Percentiles rank a stretch among this genome's conserved stretches.
Conservation (phyloP, 92 coral and sea anemone genomes). For the Micromussa lordhowensis region DNA sequence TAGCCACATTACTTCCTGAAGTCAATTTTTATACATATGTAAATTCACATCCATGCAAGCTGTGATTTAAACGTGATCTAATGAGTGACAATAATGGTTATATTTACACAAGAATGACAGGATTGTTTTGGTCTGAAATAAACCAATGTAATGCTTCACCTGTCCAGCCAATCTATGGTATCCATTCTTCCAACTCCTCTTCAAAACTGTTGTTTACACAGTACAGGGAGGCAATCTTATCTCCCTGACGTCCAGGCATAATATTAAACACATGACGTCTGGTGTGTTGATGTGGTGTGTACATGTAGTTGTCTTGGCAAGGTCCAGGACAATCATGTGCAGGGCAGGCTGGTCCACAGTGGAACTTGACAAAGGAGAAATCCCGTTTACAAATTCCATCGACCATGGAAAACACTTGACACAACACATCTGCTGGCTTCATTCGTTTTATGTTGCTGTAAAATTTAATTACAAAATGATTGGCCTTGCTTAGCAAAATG, state of each 20-base stretch:
- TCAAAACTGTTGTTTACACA: slow-evolving; percentile 50
- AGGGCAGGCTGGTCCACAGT: slow-evolving; percentile 78
- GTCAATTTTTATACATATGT: too few species aligned
- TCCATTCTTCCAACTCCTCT: slow-evolving; percentile 50
- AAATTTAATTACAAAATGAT: background rate
- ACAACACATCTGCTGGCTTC: slow-evolving; percentile 54
- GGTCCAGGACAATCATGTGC: slow-evolving; percentile 64
- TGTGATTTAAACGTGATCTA: too few species aligned
- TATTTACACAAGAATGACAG: too few species aligned
- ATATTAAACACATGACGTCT: slow-evolving; percentile 65
- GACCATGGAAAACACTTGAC: slow-evolving; percentile 57
- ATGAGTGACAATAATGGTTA: too few species aligned
- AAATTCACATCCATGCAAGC: too few species aligned
- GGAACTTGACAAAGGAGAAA: slow-evolving; percentile 61
- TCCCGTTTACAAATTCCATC: slow-evolving; percentile 54
- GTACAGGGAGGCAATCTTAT: slow-evolving; percentile 26
- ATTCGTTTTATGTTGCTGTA: background rate
- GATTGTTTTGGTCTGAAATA: background rate
- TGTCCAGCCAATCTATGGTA: background rate
- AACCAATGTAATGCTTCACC: background rate
- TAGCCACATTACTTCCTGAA: too few species aligned
- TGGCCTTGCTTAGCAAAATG: background rate
- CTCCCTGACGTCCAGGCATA: slow-evolving; percentile 45
- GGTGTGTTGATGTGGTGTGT: background rate
- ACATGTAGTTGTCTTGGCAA: slow-evolving; percentile 25